These are phyloP conservation scores for Ptychoptera albimana DNA, from an alignment of 2,888 invertebrate genomes.

Conservation along the genomic window DNA sequence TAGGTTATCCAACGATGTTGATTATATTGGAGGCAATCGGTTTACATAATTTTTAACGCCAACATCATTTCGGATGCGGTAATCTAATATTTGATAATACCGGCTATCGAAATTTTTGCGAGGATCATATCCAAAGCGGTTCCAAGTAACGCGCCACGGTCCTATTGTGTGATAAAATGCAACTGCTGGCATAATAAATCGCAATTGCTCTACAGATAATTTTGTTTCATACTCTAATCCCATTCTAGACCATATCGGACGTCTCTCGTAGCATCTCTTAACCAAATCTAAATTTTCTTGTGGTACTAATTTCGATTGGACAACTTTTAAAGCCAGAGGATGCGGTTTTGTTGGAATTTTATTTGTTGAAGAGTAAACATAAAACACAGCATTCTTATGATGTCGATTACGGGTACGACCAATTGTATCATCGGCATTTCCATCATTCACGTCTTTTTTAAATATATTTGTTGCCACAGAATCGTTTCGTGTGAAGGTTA, in stretches of 20 bases:
- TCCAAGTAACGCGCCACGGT: slow-evolving; percentile 88
- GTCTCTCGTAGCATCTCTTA: slow-evolving; percentile 46
- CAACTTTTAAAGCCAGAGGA: slow-evolving; percentile 38
- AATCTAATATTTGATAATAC: slow-evolving; percentile 80
- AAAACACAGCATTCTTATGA: slow-evolving; percentile 41
- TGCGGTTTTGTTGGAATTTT: slow-evolving; percentile 45
- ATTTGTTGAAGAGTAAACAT: slow-evolving; percentile 43
- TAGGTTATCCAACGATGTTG: neutral
- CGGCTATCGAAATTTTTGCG: slow-evolving; percentile 59
- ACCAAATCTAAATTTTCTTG: slow-evolving; percentile 34
- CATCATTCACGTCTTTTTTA: slow-evolving; percentile 19
- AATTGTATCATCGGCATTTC: slow-evolving; percentile 15
- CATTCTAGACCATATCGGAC: slow-evolving; percentile 80
- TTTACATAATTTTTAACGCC: slow-evolving; percentile 23
- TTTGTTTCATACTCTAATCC: slow-evolving; percentile 52
- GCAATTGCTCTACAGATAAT: slow-evolving; percentile 44
- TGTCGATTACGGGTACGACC: slow-evolving; percentile 37
- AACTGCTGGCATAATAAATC: slow-evolving; percentile 62
- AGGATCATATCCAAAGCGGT: slow-evolving; percentile 83
- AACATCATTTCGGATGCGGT: slow-evolving; percentile 35
- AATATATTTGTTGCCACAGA: slow-evolving; percentile 33
- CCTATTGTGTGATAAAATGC: slow-evolving; percentile 79
- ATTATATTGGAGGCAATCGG: too few species aligned
- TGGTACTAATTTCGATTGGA: slow-evolving; percentile 30
- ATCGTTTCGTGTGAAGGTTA: slow-evolving; percentile 63